Base-by-base conservation (phyloP, 2,888 invertebrate genomes). In the Euphydryas editha region DNA sequence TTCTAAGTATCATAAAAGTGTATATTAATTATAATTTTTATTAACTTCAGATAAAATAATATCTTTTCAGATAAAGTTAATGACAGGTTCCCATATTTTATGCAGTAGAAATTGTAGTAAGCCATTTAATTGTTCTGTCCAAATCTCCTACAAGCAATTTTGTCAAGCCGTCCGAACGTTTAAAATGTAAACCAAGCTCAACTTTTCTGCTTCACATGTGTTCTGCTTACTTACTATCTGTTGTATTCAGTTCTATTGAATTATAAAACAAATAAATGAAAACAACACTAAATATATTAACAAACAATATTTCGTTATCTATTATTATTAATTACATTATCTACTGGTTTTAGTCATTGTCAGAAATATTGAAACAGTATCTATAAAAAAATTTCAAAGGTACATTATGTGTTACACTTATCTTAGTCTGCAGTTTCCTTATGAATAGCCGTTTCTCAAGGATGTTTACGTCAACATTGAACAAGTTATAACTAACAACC, bases 391-490 rank as follows among this genome's bases (percentile, higher is more conserved):
- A 2, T 44, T 44, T 44, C 6, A 2, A 44, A 44, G 42, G 5
- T n/a, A 44, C 42, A 44, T 44, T 6, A 44, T n/a, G 49, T 42
- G n/a, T 37, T 49, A 78, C 75, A 78, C 76, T 76, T 76, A 72
- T 67, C 21, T 20, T 13, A 65, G 71, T 76, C 75, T 80, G 71
- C 80, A 75, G 75, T 69, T 55, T 62, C 67, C 65, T 62, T 71
- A 55, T 69, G 67, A 75, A 71, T 79, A 78, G 79, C 79, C 78
- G 71, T 62, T 75, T 51, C 72, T 83, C 86, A 86, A 87, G 86
- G 86, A 81, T 81, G 71, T 81, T 82, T 79, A 75, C 80, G 75
- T 82, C 81, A 80, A 75, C 74, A 70, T 66, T 36, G 10, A 67
- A 68, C 62, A 74, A 56, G 64, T 72, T 63, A 56, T 73, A 42